phyloP scores from a whole-genome alignment of 2,888 invertebrate species.

The Cactoblastis cactorum region DNA sequence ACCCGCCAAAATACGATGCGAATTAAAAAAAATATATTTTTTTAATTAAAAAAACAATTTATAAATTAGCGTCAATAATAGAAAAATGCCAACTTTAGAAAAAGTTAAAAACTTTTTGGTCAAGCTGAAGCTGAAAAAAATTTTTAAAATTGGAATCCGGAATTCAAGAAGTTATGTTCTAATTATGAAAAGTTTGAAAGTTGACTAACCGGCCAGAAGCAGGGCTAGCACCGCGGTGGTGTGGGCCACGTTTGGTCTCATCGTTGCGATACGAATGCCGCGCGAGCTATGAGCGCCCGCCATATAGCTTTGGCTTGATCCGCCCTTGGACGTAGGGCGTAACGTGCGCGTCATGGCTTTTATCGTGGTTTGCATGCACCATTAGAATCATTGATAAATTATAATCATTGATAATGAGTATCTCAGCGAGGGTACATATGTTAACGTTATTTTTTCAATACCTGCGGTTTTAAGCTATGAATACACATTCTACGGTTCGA shows the following conservation, averaged over 20 bases:
- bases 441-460: too few species aligned
- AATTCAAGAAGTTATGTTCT: not conserved
- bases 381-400: not conserved
- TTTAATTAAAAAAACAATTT: not conserved
- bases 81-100: not conserved
- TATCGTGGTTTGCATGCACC: not conserved
- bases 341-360: conserved; percentile 17
- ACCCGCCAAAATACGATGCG: too few species aligned
- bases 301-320: conserved; percentile 52
- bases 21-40: not conserved
- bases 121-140: not conserved
- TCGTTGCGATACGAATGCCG: conserved; percentile 56
- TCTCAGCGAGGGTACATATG: too few species aligned
- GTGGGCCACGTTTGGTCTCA: conserved; percentile 51
- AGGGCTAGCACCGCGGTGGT: conserved; percentile 47
- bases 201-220: conserved; percentile 58
- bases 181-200: conserved; percentile 16
- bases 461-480: too few species aligned
- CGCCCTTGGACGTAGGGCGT: conserved; percentile 40
- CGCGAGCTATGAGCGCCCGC: conserved; percentile 35
- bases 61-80: not conserved
- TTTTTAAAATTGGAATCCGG: not conserved
- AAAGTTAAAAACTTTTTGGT: not conserved
- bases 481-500: too few species aligned
- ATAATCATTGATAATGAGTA: not conserved